Evolutionary conservation across 2,113 vertebrate genomes (phyloP).

Genomic region (Tragelaphus imberbis): DNA sequence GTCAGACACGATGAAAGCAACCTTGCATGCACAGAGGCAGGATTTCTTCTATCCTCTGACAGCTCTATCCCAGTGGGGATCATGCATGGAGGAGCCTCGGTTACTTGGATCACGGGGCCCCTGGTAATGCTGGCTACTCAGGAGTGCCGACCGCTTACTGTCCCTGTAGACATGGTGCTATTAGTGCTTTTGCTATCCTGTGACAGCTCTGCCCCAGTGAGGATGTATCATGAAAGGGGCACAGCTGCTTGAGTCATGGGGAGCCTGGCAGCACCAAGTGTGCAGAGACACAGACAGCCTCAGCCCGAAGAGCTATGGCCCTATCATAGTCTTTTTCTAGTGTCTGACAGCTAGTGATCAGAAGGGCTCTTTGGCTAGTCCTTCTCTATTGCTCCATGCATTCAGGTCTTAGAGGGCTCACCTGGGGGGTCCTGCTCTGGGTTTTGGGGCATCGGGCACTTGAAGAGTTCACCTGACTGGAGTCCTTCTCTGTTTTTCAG

Average conservation of each 20-base stretch:
- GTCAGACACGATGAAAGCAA: not conserved
- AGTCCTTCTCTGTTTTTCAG: not conserved
- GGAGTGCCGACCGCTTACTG: accelerated
- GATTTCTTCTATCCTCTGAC: not conserved
- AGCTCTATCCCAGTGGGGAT: not conserved
- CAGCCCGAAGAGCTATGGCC: not conserved
- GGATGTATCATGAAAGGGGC: not conserved
- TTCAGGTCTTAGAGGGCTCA: not conserved
- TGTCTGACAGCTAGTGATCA: not conserved
- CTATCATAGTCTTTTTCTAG: not conserved
- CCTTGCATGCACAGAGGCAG: not conserved
- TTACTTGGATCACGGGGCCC: not conserved
- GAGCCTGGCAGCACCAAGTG: not conserved
- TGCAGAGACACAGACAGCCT: not conserved
- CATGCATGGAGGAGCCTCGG: not conserved
- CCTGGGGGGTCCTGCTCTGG: not conserved
- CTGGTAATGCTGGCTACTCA: not conserved
- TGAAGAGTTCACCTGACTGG: not conserved
- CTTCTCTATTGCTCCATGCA: not conserved
- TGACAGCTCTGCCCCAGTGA: not conserved
- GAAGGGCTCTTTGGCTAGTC: not conserved
- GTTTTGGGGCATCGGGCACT: not conserved
- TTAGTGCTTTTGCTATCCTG: not conserved
- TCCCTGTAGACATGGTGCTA: not conserved
- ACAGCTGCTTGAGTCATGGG: not conserved